Percentiles rank a stretch among this genome's conserved stretches.
Conservation (phyloP, 2,888 invertebrate genomes). For the Alentia gelatinosa region DNA sequence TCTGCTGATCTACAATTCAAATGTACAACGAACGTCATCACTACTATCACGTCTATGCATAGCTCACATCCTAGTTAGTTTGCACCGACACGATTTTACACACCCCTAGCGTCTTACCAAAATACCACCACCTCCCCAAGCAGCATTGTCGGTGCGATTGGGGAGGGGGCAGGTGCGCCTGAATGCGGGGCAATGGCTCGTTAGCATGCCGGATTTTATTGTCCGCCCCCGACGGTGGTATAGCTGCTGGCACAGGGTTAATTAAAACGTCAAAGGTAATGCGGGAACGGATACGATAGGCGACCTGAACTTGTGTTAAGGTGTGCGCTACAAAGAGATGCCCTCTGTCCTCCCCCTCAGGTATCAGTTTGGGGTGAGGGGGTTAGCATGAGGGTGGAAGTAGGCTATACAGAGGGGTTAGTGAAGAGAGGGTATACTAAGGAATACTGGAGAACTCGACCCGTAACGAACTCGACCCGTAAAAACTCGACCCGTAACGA, state of each 20-base stretch:
- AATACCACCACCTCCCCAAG: neutral
- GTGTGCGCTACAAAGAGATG: neutral
- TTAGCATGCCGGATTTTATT: constrained; percentile 8
- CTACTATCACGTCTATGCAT: too few relatives aligned
- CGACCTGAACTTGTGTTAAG: neutral
- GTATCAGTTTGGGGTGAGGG: neutral
- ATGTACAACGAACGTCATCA: too few relatives aligned
- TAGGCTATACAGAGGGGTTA: neutral
- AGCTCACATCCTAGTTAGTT: too few relatives aligned
- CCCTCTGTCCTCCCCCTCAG: neutral
- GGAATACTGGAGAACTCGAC: too few relatives aligned
- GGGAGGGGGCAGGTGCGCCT: neutral
- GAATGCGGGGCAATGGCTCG: neutral
- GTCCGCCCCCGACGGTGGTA: neutral
- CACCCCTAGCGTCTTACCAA: neutral
- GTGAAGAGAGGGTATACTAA: too few relatives aligned
- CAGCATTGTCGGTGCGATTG: neutral
- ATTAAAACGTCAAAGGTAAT: neutral
- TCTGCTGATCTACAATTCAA: too few relatives aligned
- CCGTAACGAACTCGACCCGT: too few relatives aligned
- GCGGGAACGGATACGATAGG: neutral
- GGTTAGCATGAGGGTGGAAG: neutral
- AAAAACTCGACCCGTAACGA: too few relatives aligned
- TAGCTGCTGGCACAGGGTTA: neutral
- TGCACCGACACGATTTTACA: neutral